Base-by-base conservation (phyloP, 2,888 invertebrate species). In the Pristionchus exspectatus region DNA sequence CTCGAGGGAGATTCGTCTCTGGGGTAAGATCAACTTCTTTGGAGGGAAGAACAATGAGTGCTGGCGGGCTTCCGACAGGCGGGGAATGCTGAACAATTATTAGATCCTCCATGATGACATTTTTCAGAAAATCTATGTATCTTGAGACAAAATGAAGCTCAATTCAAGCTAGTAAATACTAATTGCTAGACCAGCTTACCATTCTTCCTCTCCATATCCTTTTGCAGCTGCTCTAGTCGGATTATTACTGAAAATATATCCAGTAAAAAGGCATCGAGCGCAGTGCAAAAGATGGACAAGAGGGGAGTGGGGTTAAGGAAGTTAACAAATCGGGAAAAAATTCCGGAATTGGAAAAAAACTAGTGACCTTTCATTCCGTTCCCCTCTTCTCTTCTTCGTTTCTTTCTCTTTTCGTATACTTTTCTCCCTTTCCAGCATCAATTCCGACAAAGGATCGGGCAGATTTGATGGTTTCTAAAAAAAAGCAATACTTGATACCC, bases 381-480 rank as follows among this genome's bases (percentile, higher is more conserved):
- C 50, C 50, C 50, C 84, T 38, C 59, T 63, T 33, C 59, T 2
- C 84, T 84, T 84, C 59, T 38, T 50, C 33, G 14, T 33, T 50
- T 84, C 59, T 33, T 21, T 10, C 38, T 84, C 84, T 56, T 16
- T 83, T 18, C 84, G 59, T 38, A 27, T 21, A 30, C 84, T 56
- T 56, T 50, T 50, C 7, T 81, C 81, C 38, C 84, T 30, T 9
- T 30, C 84, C 59, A 59, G 30, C 84, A 84, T 84, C 84, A 84
- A 84, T 33, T 27, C 84, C n/a, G 84, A 30, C 56, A 84, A 38
- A 30, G 84, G 59, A 59, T 59, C 56, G 59, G 59, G 81, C 14
- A 81, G 56, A 56, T 63, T 33, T 33, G 21, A 14, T 59, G 30
- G 84, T 38, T 84, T 84, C 84, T 84, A 12, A 9, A 59, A 56